Base-by-base conservation (phyloP, 1,140 invertebrate genomes). In the Hestina assimilis region DNA sequence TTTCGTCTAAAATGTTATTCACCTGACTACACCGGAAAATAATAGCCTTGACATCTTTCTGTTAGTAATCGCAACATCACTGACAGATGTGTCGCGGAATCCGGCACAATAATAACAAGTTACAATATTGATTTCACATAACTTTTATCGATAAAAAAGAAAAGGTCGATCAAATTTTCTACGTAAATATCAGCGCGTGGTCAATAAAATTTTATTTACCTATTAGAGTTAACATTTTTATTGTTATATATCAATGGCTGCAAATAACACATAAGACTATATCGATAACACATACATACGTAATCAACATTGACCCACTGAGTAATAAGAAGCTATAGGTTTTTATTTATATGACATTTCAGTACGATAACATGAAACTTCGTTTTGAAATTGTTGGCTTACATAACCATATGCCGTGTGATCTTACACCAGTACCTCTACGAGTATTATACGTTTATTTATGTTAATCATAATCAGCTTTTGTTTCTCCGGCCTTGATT, bases 21-120 rank as follows among this genome's bases (percentile, higher is more conserved):
- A 53, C 33, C 33, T 33, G 38, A 40, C 56, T 54, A 31, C 15
- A 35, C 14, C 53, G 53, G 53, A 43, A 46, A 35, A 42, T 47
- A 52, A 26, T 55, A 57, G 38, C 75, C 75, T 78, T 78, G 72
- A 78, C 72, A 75, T 67, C 54, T 71, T 66, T 31, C 29, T 35
- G 19, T 50, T 35, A 42, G 51, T 45, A 61, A 53, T 41, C 54
- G 46, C 33, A 55, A 51, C 55, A 47, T 31, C 38, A 42, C 48
- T 63, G 56, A 51, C 42, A 59, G 59, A 66, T 70, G 51, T 62
- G 57, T 74, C 64, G 62, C 58, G 48, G 50, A 67, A 68, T 65
- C 60, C 45, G 58, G 42, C 28, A 54, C 26, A 67, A 56, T 66
- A 57, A 48, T n/a, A 7, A 17, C 8, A 38, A 20, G 12, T 31